Base-by-base conservation (phyloP, 2,113 vertebrate species). In the Pituophis catenifer region DNA sequence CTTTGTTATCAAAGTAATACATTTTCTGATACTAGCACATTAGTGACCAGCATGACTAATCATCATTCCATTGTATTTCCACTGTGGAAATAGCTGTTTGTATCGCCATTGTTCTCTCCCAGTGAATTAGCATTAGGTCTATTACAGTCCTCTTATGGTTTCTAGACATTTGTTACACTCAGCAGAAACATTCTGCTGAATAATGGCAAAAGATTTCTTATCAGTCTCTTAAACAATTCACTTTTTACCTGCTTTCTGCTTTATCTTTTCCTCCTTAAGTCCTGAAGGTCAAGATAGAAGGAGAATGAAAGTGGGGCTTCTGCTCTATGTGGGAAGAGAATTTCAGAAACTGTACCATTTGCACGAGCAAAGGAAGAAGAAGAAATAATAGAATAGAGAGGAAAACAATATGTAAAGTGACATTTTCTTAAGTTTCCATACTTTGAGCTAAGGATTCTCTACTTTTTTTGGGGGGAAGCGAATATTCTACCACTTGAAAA, bases 131-230 rank as follows among this genome's bases (percentile, higher is more conserved):
- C 89, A 94, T 92, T 90, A 92, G 89, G 81, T 85, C 91, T 92
- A 87, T 92, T 92, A 90, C 89, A n/a, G 62, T 88, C 89, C 88
- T 88, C 81, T 94, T 92, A 92, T 75, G 50, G 90, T 86, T 94
- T 92, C 91, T 59, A 94, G 57, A 70, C 91, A 92, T 94, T 87
- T 90, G 91, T 92, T 90, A 87, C 23, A 65, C 81, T 92, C 93
- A 94, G 93, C 91, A 92, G 89, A 92, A 94, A 92, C 81, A 87
- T 38, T 92, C 59, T 90, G 91, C 91, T 92, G 93, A 92, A 94
- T 94, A 92, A 94, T 65, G 89, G 81, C 88, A 92, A 94, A 94
- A 92, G 90, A 75, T 92, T 92, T 92, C 93, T 94, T 94, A 92
- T 94, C 93, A 38, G 52, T 93, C 81, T 94, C 33, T 90, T 92